Base-by-base conservation (phyloP, 35 echinoderm and acorn worm species). In the Eucidaris tribuloides region DNA sequence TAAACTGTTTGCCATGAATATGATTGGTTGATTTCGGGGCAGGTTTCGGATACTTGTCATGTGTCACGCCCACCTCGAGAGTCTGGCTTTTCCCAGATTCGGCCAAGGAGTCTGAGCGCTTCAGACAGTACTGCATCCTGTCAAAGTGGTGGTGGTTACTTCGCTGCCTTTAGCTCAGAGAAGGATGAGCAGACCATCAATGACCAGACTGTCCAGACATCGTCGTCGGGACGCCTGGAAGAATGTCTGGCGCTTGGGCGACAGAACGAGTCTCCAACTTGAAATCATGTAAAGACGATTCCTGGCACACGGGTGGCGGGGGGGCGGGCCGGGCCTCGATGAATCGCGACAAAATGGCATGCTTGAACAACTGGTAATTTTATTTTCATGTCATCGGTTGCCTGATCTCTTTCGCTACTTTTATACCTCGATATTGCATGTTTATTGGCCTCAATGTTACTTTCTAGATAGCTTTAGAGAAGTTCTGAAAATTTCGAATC, bases 261-360 rank as follows among this genome's bases (percentile, higher is more conserved):
- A 9, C 65, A 85, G 25, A 97, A 90, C n/a, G n/a, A 90, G 78
- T 82, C 64, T 82, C 93, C 44, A 89, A 86, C 44, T 68, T 97
- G 64, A 97, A 97, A 68, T 80, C 92, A 46, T 77, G 92, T 45
- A 97, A 97, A 79, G 90, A 97, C 65, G n/a, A n/a, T n/a, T n/a
- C n/a, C n/a, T n/a, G n/a, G n/a, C n/a, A n/a, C n/a, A n/a, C n/a
- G n/a, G n/a, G n/a, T n/a, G n/a, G n/a, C n/a, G n/a, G n/a, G n/a
- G n/a, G n/a, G n/a, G n/a, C n/a, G n/a, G n/a, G n/a, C 93, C 93
- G 71, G 86, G 92, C 79, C 77, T 97, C 24, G 94, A 97, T 77
- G 94, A 97, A 42, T 97, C n/a, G 94, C 54, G 94, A 97, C 82
- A 97, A 97, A 64, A n/a, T n/a, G n/a, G n/a, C n/a, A 97, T 97